These are phyloP conservation scores for Xiphorhynchus elegans DNA, from an alignment of 2,113 vertebrate species.

Conservation along the genomic window DNA sequence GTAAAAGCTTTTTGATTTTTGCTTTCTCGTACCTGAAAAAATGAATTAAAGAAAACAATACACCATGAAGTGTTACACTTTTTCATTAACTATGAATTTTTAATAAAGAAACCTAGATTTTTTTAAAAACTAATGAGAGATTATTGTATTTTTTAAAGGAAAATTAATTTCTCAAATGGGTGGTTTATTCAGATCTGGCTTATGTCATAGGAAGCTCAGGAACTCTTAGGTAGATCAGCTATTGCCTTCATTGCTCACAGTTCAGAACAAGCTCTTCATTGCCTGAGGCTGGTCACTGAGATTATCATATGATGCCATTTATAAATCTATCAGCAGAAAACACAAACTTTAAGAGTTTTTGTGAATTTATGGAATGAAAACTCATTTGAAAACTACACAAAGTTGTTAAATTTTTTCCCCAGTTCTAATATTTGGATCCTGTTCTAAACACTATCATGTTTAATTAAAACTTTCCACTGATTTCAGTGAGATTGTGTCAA, in stretches of 20 bases:
- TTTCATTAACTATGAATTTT: neutral
- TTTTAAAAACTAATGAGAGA: neutral
- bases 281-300: neutral
- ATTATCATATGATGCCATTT: neutral
- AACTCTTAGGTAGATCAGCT: neutral
- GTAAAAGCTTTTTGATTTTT: neutral
- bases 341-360: neutral
- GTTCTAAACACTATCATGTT: neutral
- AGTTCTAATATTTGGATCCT: neutral
- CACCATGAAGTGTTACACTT: neutral
- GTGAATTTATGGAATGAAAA: neutral
- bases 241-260: neutral
- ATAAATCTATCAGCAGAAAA: neutral
- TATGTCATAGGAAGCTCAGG: neutral
- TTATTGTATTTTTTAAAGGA: neutral
- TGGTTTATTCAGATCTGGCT: neutral
- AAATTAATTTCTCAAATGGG: neutral
- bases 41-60: neutral
- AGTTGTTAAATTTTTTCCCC: neutral
- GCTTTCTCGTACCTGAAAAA: neutral
- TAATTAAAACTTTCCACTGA: neutral
- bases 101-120: neutral
- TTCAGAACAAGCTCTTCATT: neutral
- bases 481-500: neutral
- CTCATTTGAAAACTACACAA: neutral